Conservation (phyloP, 2,888 invertebrate genomes). For the Amorpha juglandis region DNA sequence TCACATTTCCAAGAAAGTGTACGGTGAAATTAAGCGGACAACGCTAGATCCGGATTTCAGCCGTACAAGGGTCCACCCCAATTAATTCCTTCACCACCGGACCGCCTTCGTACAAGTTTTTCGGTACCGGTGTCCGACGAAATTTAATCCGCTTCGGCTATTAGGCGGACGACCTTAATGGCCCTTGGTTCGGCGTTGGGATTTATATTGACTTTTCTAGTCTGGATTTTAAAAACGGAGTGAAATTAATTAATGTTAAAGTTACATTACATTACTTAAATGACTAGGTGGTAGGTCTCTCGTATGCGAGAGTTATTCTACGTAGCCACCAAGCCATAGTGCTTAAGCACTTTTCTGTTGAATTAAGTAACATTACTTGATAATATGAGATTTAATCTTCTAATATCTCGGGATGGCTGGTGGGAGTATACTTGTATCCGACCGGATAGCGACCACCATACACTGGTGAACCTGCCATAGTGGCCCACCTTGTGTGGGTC, state of each 20-base stretch:
- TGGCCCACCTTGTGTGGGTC: too few species aligned
- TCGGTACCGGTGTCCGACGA: conserved; percentile 40
- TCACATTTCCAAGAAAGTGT: conserved; percentile 3
- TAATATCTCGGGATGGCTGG: too few species aligned
- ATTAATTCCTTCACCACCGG: conserved; percentile 41
- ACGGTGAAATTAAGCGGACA: conserved; percentile 52
- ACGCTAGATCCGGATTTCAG: conserved; percentile 52
- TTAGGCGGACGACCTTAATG: conserved; percentile 32
- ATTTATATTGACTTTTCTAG: conserved; percentile 18
- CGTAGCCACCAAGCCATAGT: too few species aligned
- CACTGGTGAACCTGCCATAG: too few species aligned
- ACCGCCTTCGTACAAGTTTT: conserved; percentile 42
- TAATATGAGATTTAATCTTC: too few species aligned
- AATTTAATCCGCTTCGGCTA: conserved; percentile 43
- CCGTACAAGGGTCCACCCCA: conserved; percentile 60
- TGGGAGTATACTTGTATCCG: too few species aligned
- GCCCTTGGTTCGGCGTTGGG: conserved; percentile 20
- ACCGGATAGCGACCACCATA: too few species aligned
- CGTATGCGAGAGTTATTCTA: too few species aligned
- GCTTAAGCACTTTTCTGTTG: too few species aligned
- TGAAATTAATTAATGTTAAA: background rate
- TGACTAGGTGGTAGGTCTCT: background rate
- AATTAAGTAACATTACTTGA: too few species aligned
- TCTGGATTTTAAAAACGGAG: conserved; percentile 3
- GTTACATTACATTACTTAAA: too few species aligned